Evolutionary conservation across 1,140 invertebrate genomes (phyloP).

Genomic region (Zaprionus capensis): DNA sequence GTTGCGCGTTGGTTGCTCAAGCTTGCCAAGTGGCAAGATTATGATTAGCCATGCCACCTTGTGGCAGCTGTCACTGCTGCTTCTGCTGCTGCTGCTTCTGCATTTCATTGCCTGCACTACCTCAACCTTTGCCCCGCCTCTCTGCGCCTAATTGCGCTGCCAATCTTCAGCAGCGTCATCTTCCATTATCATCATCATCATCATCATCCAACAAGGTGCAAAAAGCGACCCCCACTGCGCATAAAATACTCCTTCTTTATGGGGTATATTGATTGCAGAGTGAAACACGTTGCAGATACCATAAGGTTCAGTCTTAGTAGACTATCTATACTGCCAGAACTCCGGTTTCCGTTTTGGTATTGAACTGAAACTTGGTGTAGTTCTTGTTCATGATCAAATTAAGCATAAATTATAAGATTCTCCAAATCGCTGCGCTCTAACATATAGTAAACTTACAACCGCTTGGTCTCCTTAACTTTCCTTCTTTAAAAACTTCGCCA

Average conservation of each 20-base stretch:
- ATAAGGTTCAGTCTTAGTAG: no score
- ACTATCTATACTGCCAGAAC: not conserved
- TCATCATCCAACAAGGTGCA: not conserved
- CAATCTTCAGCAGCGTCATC: slow-evolving; percentile 4
- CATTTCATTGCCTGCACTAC: not conserved
- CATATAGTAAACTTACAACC: not conserved
- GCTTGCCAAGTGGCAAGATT: slow-evolving; percentile 2
- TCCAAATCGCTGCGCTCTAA: not conserved
- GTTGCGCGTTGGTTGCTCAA: slow-evolving; percentile 19
- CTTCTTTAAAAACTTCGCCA: no score
- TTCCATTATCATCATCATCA: not conserved
- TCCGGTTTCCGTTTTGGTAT: not conserved
- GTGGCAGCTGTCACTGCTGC: not conserved
- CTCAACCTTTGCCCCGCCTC: slow-evolving; percentile 8
- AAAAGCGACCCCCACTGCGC: not conserved
- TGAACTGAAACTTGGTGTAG: not conserved
- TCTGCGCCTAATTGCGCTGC: slow-evolving; percentile 2
- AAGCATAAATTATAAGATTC: not conserved
- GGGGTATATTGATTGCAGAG: not conserved
- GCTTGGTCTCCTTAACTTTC: not conserved
- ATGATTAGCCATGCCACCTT: slow-evolving; percentile 9
- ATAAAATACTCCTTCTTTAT: not conserved
- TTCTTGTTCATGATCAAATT: not conserved
- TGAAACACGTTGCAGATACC: no score
- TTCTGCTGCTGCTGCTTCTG: not conserved